These are phyloP conservation scores for Babyrousa celebensis DNA, from an alignment of 2,797 vertebrate species.

Conservation along the genomic window DNA sequence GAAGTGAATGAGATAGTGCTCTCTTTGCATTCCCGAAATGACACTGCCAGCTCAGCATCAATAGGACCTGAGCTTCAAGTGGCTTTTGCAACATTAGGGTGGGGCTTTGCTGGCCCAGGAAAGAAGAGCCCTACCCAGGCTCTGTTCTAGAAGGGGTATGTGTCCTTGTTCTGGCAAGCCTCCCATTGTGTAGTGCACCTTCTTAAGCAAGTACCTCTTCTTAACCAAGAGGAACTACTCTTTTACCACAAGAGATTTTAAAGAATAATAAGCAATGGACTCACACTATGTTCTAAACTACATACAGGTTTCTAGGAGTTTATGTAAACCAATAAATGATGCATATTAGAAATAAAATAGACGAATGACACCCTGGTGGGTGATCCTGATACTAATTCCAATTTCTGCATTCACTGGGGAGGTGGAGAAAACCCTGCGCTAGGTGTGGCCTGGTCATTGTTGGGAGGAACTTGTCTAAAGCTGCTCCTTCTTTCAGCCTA, in stretches of 20 bases:
- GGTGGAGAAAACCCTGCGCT: neutral
- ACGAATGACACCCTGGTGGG: neutral
- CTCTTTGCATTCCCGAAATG: slow-evolving; percentile 30
- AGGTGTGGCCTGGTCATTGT: neutral
- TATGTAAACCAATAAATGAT: slow-evolving; percentile 1
- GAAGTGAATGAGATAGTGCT: slow-evolving; percentile 11
- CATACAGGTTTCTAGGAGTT: neutral
- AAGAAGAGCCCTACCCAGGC: neutral
- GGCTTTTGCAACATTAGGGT: neutral
- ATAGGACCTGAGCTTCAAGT: neutral
- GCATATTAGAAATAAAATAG: slow-evolving; percentile 8
- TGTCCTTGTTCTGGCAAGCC: neutral
- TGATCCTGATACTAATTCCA: neutral
- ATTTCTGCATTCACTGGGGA: neutral
- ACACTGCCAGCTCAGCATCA: neutral
- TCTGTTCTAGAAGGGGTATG: neutral
- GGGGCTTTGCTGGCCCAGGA: neutral
- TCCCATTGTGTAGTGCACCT: neutral
- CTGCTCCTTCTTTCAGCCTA: neutral
- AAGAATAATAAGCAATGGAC: slow-evolving; percentile 17
- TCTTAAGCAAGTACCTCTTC: neutral
- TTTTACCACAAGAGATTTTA: neutral
- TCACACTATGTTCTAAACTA: neutral
- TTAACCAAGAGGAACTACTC: neutral
- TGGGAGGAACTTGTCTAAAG: neutral